Evolutionary conservation across 2,113 vertebrate species (phyloP).

Genomic region (Coptodon rendalli): DNA sequence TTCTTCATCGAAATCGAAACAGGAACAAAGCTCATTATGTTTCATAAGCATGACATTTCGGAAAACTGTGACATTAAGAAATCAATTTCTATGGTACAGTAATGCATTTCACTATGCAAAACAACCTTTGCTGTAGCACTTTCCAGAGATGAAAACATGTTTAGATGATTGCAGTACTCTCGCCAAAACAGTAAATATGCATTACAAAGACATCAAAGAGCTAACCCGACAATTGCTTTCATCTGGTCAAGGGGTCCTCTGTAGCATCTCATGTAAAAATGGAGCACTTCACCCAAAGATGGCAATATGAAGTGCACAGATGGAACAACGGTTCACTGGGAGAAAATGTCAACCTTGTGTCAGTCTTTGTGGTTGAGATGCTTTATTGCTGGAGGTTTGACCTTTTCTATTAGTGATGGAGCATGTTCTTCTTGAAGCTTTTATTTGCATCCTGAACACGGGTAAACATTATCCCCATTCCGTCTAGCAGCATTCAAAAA

Average conservation of each 20-base stretch:
- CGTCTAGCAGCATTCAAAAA: background rate
- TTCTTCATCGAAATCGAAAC: conserved; percentile 41
- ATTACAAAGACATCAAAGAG: conserved; percentile 61
- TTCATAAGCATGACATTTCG: conserved; percentile 53
- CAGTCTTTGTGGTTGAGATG: conserved; percentile 47
- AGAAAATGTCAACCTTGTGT: conserved; percentile 52
- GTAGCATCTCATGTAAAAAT: conserved; percentile 48
- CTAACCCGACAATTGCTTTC: conserved; percentile 49
- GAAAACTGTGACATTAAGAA: conserved; percentile 58
- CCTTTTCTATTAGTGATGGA: conserved; percentile 33
- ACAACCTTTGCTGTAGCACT: conserved; percentile 13
- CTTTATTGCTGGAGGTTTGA: conserved; percentile 50
- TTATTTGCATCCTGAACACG: conserved; percentile 10
- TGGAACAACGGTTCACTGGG: conserved; percentile 21
- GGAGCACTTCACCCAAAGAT: conserved; percentile 50
- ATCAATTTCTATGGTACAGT: conserved; percentile 47
- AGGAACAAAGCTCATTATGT: conserved; percentile 54
- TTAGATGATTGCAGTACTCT: conserved; percentile 41
- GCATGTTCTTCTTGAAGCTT: background rate
- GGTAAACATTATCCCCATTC: background rate
- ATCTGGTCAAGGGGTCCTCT: conserved; percentile 62
- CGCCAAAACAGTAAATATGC: conserved; percentile 39
- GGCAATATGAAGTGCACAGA: conserved; percentile 37
- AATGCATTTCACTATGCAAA: conserved; percentile 15
- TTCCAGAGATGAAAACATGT: conserved; percentile 48